Base-by-base conservation (phyloP, 2,797 vertebrate species). In the Steatocranus sp. region DNA sequence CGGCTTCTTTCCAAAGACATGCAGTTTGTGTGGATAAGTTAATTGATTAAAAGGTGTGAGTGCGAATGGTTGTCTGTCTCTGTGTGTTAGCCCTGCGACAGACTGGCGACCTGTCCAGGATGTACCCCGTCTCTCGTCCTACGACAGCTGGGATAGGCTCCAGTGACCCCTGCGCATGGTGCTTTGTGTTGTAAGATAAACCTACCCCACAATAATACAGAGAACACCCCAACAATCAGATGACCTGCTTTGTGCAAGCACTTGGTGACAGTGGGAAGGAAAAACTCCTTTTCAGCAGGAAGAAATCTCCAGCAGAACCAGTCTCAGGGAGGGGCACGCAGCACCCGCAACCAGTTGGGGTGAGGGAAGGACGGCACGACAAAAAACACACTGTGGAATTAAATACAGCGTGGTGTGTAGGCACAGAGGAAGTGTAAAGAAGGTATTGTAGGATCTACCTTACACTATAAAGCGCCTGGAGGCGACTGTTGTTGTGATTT, bases 261-360 rank as follows among this genome's bases (percentile, higher is more conserved):
- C 51, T 27, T 54, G 23, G 51, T 27, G 51, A 15, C 23, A 0
- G 23, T 54, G 51, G 23, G 12, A 27, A 54, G 51, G 23, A 27
- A 54, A 54, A 54, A 53, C 51, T 53, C 23, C 23, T 25, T 53
- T 53, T 25, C 6, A 25, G 20, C 50, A 25, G 50, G 50, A 53
- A 53, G 51, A 53, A 53, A 25, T 4, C 23, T 53, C 51, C 51
- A 8, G 23, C 51, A 25, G 23, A 25, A 54, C 4, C 51, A 54
- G 23, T 1, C 51, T 27, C 7, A 15, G 51, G 12, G 51, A 54
- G 51, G 51, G 23, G 51, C 51, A 15, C 38, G 14, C 51, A 27
- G 23, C 51, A 54, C 51, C 7, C 4, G 0, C 7, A 7, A 54
- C 23, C 51, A 25, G 20, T 1, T 8, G 4, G 0, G 20, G 0